Conservation (phyloP, 2,888 invertebrate genomes). For the Drosophila melanosoma region DNA sequence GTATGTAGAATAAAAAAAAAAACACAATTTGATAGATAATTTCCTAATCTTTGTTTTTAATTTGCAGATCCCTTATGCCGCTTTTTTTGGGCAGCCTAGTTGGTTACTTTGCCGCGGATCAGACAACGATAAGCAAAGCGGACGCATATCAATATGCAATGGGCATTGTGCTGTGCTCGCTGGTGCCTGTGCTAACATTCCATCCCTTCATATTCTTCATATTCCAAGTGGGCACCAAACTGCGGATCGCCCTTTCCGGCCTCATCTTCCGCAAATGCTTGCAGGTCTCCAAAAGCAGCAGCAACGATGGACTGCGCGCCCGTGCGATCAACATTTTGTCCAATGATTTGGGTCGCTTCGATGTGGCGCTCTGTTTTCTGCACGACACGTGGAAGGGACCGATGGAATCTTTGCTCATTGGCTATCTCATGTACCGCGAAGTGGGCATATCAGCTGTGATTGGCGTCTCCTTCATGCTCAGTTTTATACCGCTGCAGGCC, state of each 20-base stretch:
- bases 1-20: slow-evolving; percentile 55
- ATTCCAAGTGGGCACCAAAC: slow-evolving; percentile 89
- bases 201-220: slow-evolving; percentile 91
- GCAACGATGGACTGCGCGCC: slow-evolving; percentile 93
- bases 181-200: slow-evolving; percentile 87
- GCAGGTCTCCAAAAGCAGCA: slow-evolving; percentile 91
- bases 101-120: slow-evolving; percentile 87
- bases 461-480: slow-evolving; percentile 89
- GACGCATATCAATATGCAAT: slow-evolving; percentile 89
- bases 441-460: slow-evolving; percentile 89
- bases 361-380: slow-evolving; percentile 94
- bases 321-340: slow-evolving; percentile 95
- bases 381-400: slow-evolving; percentile 97
- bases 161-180: slow-evolving; percentile 87
- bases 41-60: slow-evolving; percentile 27
- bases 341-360: slow-evolving; percentile 97
- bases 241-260: slow-evolving; percentile 89
- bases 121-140: slow-evolving; percentile 85
- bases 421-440: slow-evolving; percentile 86
- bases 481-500: slow-evolving; percentile 91
- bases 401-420: slow-evolving; percentile 86
- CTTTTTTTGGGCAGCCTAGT: slow-evolving; percentile 89
- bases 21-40: background rate
- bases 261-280: slow-evolving; percentile 90
- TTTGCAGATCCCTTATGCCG: slow-evolving; percentile 87